Evolutionary conservation across 2,797 vertebrate species (phyloP), one percentile per base, ranked within the genome.

Genomic region (Sebastes taczanowskii): DNA sequence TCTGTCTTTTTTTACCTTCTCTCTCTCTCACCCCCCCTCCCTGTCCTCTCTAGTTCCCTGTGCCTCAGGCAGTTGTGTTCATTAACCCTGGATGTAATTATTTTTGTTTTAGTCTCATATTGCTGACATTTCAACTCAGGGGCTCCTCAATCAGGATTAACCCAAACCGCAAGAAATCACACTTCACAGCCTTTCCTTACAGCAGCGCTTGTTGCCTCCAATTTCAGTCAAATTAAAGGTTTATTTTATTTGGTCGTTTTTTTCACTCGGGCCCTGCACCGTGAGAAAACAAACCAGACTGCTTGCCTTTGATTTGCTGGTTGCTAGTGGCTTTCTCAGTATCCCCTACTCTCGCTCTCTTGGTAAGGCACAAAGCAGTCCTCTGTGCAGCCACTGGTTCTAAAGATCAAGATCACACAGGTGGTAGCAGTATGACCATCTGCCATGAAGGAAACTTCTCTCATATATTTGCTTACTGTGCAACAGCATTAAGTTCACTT

Each of bases 101-200:
- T 95, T 95, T 95, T 94, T 93, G 92, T 95, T 95, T 93, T 94
- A 94, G 93, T 94, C 93, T 95, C 95, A 92, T 93, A 94, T 94
- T 95, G 92, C 94, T 94, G 95, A 94, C 94, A 94, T 95, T 93
- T 95, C 93, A 94, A 93, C 94, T 95, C 94, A 90, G 87, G 88
- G 91, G 92, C 93, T 94, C 92, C 91, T 95, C 94, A 94, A 94
- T 95, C 92, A 95, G 93, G 94, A 95, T 95, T 94, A 95, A 92
- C 92, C 91, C 78, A 92, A 93, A 95, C 95, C 91, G 77, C 94
- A 94, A 94, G 88, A 92, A 94, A 90, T 94, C 91, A 93, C 93
- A 94, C 92, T 93, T 93, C 88, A 91, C 82, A 92, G 86, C 82
- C 90, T 89, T 91, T 90, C 91, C 86, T 88, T 91, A 92, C 92